phyloP scores from a whole-genome alignment of 2,797 vertebrate genomes.

The Pseudopleuronectes americanus region DNA sequence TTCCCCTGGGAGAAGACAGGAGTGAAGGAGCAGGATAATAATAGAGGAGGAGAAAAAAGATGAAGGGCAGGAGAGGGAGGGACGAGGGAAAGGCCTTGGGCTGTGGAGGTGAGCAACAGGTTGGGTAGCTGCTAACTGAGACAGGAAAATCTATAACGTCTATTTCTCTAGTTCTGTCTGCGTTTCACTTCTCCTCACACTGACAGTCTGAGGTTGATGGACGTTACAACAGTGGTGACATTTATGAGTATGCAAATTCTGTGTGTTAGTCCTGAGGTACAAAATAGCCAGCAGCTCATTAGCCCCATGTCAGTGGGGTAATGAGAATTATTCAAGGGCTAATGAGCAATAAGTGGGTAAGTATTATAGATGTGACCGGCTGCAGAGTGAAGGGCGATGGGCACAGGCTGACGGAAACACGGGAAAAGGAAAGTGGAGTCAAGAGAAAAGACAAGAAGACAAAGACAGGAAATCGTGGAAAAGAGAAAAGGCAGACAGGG shows the following conservation, averaged over 20 bases:
- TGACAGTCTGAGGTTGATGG: not conserved
- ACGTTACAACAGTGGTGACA: slow-evolving; percentile 22
- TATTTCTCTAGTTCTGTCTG: not conserved
- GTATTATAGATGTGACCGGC: slow-evolving; percentile 46
- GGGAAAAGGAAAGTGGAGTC: not conserved
- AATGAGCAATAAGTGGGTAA: slow-evolving; percentile 62
- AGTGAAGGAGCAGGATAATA: slow-evolving; percentile 36
- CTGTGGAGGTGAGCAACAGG: slow-evolving; percentile 32
- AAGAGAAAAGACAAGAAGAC: slow-evolving; percentile 24
- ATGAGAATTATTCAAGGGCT: slow-evolving; percentile 66
- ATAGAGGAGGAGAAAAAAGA: slow-evolving; percentile 40
- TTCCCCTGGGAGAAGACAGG: slow-evolving; percentile 31
- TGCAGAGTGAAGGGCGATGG: not conserved
- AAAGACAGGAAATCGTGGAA: slow-evolving; percentile 38
- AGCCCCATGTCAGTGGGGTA: slow-evolving; percentile 50
- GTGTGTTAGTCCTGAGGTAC: slow-evolving; percentile 23
- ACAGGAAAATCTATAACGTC: not conserved
- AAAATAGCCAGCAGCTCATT: slow-evolving; percentile 62
- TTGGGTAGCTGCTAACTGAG: not conserved
- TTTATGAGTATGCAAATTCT: slow-evolving; percentile 20
- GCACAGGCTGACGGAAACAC: not conserved
- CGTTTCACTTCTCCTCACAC: slow-evolving; percentile 8
- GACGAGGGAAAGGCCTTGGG: slow-evolving; percentile 7
- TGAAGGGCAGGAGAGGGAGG: slow-evolving; percentile 27
- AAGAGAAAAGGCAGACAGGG: slow-evolving; percentile 14